These are phyloP conservation scores for Ypsolopha sequella DNA, from an alignment of 2,888 invertebrate genomes.

Conservation along the genomic window DNA sequence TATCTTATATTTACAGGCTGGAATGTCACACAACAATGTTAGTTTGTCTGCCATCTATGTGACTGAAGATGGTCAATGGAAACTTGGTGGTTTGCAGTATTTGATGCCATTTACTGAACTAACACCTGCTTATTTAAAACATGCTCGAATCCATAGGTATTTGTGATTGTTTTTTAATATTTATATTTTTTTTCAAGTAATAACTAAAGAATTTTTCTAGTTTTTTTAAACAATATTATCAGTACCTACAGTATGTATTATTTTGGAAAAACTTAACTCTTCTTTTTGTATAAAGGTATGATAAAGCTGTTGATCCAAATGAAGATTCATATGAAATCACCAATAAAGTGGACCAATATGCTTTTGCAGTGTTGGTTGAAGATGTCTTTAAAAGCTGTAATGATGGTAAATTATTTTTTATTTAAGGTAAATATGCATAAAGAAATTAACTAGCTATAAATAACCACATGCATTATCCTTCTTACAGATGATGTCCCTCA, in stretches of 20 bases:
- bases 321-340: constrained; percentile 71
- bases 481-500: constrained; percentile 76
- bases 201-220: no score
- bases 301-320: constrained; percentile 78
- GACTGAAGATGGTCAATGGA: constrained; percentile 88
- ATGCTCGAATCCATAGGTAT: constrained; percentile 73
- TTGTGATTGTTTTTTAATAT: background rate
- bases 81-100: constrained; percentile 88
- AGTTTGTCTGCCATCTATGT: constrained; percentile 85
- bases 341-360: constrained; percentile 80
- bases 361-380: constrained; percentile 80
- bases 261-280: no score
- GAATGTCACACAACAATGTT: constrained; percentile 87
- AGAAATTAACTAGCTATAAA: no score
- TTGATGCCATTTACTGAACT: constrained; percentile 78
- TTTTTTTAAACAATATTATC: no score
- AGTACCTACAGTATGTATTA: no score
- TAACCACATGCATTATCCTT: constrained; percentile 2
- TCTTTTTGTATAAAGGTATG: constrained; percentile 63
- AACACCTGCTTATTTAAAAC: constrained; percentile 74
- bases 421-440: background rate
- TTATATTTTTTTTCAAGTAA: constrained; percentile 7
- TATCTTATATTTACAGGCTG: constrained; percentile 60
- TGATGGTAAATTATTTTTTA: constrained; percentile 47
- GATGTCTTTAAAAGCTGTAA: constrained; percentile 76